Base-by-base conservation (phyloP, 1,140 invertebrate genomes). In the Scaptomyza montana region DNA sequence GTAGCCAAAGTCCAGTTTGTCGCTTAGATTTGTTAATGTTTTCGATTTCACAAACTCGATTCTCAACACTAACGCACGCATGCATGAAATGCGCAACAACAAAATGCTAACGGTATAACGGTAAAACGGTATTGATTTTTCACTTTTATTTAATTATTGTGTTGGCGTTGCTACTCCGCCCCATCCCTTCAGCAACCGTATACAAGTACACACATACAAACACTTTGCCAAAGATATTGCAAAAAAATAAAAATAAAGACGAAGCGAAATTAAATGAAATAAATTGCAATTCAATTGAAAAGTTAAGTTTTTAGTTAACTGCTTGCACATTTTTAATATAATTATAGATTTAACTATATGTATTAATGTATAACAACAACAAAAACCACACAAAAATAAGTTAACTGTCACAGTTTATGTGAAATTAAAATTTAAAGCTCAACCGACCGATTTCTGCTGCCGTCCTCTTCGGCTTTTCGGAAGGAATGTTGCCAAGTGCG, bases 61-160 rank as follows among this genome's bases (percentile, higher is more conserved):
- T 43, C 12, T 43, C 50, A 33, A 4, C 43, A 56, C 19, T 49
- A 19, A 51, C 50, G 9, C 60, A 16, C 54, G 55, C 61, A 60
- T 45, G 25, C 9, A 55, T 43, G 55, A 36, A 60, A 33, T 74
- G 68, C 61, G 62, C 62, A 68, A 68, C 43, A 68, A 74, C 65
- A 69, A 70, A 69, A 45, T 10, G 51, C n/a, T 69, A 69, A 69
- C 57, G 66, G 66, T 74, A 62, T 63, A 73, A 76, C 73, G 73
- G n/a, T n/a, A n/a, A n/a, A 69, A 69, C 57, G 66, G 61, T 76
- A 72, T 77, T 77, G 74, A 77, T 77, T 77, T 77, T 77, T 77
- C 69, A 67, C 68, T 76, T 61, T 21, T 64, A 71, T 67, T 72
- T 67, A 72, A 72, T 72, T 72, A 67, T 60, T 60, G 63, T 30